phyloP scores from a whole-genome alignment of 2,113 vertebrate genomes.

The Catharus bicknelli region DNA sequence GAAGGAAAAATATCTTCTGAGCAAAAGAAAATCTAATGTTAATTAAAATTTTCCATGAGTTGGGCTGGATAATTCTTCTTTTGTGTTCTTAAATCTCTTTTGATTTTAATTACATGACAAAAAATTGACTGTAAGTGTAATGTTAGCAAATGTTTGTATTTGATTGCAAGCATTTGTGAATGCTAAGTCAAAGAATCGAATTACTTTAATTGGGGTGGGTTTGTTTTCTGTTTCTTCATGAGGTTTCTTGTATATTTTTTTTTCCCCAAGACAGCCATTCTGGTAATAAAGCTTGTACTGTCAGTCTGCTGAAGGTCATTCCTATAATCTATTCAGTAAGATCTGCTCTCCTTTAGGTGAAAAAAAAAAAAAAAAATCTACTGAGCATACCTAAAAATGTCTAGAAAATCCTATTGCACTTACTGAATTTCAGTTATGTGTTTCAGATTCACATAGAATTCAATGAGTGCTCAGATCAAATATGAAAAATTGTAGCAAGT shows the following conservation, averaged over 20 bases:
- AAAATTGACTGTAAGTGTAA: neutral
- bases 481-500: neutral
- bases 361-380: neutral
- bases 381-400: neutral
- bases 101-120: slow-evolving; percentile 52
- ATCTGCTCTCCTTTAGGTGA: neutral
- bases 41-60: slow-evolving; percentile 55
- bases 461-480: neutral
- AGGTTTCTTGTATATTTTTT: neutral
- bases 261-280: neutral
- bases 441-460: slow-evolving; percentile 10
- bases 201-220: neutral
- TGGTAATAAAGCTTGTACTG: slow-evolving; percentile 1
- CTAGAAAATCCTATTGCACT: slow-evolving; percentile 3
- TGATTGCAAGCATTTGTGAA: slow-evolving; percentile 3
- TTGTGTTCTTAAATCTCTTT: slow-evolving; percentile 48
- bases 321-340: neutral
- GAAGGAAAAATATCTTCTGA: slow-evolving; percentile 17
- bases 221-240: neutral
- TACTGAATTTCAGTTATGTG: neutral
- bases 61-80: slow-evolving; percentile 10
- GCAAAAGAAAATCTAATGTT: slow-evolving; percentile 53
- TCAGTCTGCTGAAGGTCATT: slow-evolving; percentile 25
- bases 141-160: slow-evolving; percentile 29
- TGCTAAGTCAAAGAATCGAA: slow-evolving; percentile 19